Evolutionary conservation across 2,888 invertebrate species (phyloP).

Genomic region (Caenorhabditis plicata): DNA sequence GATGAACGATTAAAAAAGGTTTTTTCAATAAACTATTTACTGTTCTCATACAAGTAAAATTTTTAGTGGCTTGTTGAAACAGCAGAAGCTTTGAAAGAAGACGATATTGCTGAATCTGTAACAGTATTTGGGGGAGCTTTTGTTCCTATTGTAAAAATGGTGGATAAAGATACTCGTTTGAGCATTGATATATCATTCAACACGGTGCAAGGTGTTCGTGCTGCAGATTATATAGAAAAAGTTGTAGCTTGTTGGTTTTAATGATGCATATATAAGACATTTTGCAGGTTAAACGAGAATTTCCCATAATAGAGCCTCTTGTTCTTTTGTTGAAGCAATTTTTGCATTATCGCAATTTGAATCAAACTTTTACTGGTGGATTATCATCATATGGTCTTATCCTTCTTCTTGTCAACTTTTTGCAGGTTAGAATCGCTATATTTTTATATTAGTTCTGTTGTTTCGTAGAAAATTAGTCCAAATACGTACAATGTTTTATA

Average conservation of each 20-base stretch:
- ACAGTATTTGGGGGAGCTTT: constrained; percentile 96
- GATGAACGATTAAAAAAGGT: not conserved
- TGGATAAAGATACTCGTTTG: constrained; percentile 75
- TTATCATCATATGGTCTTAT: constrained; percentile 98
- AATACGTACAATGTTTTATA: no score
- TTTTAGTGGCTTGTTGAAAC: constrained; percentile 32
- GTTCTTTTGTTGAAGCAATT: constrained; percentile 98
- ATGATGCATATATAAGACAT: not conserved
- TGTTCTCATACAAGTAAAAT: not conserved
- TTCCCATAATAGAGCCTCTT: constrained; percentile 86
- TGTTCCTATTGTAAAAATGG: constrained; percentile 94
- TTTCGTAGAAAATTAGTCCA: no score
- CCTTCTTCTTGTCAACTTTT: constrained; percentile 95
- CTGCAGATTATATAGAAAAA: constrained; percentile 75
- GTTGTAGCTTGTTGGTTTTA: constrained; percentile 5
- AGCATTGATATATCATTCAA: constrained; percentile 98
- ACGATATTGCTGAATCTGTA: constrained; percentile 67
- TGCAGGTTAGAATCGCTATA: constrained; percentile 73
- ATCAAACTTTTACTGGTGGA: constrained; percentile 99
- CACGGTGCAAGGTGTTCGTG: constrained; percentile 94
- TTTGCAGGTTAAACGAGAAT: constrained; percentile 67
- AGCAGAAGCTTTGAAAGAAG: constrained; percentile 13
- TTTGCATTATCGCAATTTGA: constrained; percentile 91
- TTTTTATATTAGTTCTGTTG: no score
- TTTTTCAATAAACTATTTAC: not conserved